Percentiles rank a stretch among this genome's conserved stretches.
phyloP scores from a whole-genome alignment of 2,113 vertebrate species.

The Cyprinus carpio region DNA sequence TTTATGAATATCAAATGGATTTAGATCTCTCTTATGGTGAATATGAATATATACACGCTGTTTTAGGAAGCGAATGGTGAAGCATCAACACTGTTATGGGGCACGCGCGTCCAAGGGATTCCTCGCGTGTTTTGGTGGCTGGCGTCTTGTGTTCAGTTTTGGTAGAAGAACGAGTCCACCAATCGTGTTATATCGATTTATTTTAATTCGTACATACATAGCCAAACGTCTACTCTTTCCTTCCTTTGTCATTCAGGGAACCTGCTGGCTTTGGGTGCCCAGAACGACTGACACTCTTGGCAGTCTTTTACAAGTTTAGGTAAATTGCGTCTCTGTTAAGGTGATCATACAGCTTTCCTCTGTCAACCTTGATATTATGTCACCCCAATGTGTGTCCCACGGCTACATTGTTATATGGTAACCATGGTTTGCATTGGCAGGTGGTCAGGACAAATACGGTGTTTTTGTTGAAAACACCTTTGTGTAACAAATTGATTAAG shows the following conservation, averaged over 20 bases:
- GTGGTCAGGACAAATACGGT: background rate
- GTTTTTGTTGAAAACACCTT: background rate
- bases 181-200: background rate
- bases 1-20: background rate
- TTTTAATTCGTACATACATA: background rate
- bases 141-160: conserved; percentile 69
- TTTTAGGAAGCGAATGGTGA: conserved; percentile 71
- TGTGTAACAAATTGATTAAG: background rate
- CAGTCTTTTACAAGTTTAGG: conserved; percentile 74
- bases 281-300: conserved; percentile 69
- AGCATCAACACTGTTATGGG: conserved; percentile 70
- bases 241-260: conserved; percentile 60
- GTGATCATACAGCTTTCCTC: conserved; percentile 56
- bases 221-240: background rate
- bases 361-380: background rate
- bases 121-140: conserved; percentile 66
- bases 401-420: background rate
- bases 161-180: conserved; percentile 62
- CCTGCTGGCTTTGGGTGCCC: conserved; percentile 74
- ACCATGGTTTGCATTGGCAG: background rate
- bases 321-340: conserved; percentile 74
- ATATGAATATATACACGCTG: background rate
- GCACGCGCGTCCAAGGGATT: conserved; percentile 75
- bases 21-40: background rate
- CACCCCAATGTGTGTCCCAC: conserved; percentile 11